These are phyloP conservation scores for Syncerus caffer DNA, from an alignment of 2,797 vertebrate genomes.

Conservation along the genomic window DNA sequence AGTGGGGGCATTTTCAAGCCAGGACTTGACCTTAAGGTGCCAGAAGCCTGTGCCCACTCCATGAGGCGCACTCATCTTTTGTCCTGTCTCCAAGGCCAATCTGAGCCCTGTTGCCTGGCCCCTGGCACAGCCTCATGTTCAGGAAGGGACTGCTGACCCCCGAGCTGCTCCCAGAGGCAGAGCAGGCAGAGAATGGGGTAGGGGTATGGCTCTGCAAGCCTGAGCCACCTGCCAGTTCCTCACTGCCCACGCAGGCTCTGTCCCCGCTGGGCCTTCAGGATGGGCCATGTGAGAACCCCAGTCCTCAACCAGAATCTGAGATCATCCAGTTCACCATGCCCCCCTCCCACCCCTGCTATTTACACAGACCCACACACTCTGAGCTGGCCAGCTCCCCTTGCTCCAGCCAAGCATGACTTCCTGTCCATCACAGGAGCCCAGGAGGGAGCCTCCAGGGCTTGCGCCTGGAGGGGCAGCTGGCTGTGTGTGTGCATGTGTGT, in stretches of 20 bases:
- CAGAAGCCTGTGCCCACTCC: background rate
- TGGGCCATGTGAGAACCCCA: background rate
- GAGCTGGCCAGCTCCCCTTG: background rate
- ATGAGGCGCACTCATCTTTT: too few relatives aligned
- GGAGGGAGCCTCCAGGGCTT: background rate
- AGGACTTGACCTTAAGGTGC: background rate
- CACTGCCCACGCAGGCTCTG: background rate
- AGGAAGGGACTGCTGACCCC: background rate
- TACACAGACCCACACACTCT: background rate
- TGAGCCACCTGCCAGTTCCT: background rate
- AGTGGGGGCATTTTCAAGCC: background rate
- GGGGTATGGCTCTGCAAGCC: too few relatives aligned
- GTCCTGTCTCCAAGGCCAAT: rapidly evolving
- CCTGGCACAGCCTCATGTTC: background rate
- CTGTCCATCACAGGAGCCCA: background rate
- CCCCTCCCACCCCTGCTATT: background rate
- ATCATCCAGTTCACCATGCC: background rate
- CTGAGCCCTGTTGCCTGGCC: background rate
- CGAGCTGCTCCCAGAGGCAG: background rate
- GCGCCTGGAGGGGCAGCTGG: background rate
- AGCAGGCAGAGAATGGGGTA: background rate
- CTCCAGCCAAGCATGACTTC: background rate
- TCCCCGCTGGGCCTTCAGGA: background rate
- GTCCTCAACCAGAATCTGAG: background rate
- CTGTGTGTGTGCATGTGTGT: rapidly evolving